Conservation (phyloP, 2,888 invertebrate genomes). For the Sialis lutaria region DNA sequence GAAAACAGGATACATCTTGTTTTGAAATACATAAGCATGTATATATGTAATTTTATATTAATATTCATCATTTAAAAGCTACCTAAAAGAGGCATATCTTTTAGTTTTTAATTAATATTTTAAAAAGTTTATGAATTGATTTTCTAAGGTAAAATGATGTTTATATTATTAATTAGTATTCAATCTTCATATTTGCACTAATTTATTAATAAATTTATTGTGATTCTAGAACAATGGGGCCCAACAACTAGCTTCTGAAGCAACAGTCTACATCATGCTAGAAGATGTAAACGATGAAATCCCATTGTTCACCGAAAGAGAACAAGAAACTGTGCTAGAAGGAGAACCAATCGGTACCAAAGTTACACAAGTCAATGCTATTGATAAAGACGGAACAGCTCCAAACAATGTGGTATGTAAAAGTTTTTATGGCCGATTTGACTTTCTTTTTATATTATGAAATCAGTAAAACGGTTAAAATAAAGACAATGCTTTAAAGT, state of each 20-base stretch:
- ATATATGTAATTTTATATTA: no score
- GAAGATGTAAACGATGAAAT: slow-evolving; percentile 97
- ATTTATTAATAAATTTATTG: not conserved
- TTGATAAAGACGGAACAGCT: slow-evolving; percentile 88
- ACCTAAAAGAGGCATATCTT: no score
- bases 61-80: no score
- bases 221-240: slow-evolving; percentile 76
- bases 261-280: slow-evolving; percentile 82
- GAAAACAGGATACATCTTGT: no score
- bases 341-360: slow-evolving; percentile 90
- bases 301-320: slow-evolving; percentile 86
- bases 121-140: no score
- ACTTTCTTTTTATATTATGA: not conserved
- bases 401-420: slow-evolving; percentile 76
- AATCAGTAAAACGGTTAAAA: not conserved
- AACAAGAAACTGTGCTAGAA: slow-evolving; percentile 88
- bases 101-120: no score
- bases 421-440: no score
- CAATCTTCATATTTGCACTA: not conserved
- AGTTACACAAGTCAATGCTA: slow-evolving; percentile 91
- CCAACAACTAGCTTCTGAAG: slow-evolving; percentile 86
- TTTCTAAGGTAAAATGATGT: no score
- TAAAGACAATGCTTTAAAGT: not conserved
- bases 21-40: no score
- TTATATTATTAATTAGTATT: no score